These are phyloP conservation scores for Piaya cayana DNA, from an alignment of 2,113 vertebrate genomes.

Conservation along the genomic window DNA sequence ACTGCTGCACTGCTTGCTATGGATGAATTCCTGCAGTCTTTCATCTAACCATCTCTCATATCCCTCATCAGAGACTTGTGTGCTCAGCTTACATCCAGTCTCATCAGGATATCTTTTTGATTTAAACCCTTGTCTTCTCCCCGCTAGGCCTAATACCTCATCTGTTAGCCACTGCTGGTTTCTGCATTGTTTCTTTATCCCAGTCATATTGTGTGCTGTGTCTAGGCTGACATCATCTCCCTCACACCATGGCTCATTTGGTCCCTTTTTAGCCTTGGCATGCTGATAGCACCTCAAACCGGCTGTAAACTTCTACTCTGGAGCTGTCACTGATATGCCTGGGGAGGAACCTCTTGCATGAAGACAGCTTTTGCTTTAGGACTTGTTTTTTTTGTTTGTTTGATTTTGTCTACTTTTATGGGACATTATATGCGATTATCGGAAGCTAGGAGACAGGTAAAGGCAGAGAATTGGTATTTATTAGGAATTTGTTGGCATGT, in stretches of 20 bases:
- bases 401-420: background rate
- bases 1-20: background rate
- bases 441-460: background rate
- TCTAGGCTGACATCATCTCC: constrained; percentile 59
- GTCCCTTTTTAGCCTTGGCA: constrained; percentile 58
- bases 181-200: constrained; percentile 44
- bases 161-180: constrained; percentile 52
- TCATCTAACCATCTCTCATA: background rate
- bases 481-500: background rate
- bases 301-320: constrained; percentile 49
- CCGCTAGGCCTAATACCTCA: constrained; percentile 48
- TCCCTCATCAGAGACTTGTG: background rate
- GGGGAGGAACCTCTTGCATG: background rate
- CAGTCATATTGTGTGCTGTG: background rate
- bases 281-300: constrained; percentile 44
- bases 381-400: background rate
- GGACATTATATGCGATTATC: background rate
- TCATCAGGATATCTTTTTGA: constrained; percentile 72
- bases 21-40: constrained; percentile 14
- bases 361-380: background rate
- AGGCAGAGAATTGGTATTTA: background rate
- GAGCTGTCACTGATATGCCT: constrained; percentile 30
- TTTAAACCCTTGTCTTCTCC: constrained; percentile 66
- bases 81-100: constrained; percentile 55
- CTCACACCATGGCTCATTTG: constrained; percentile 67